Evolutionary conservation across 2,797 vertebrate genomes (phyloP).

Genomic region (Crocodylus rhombifer): DNA sequence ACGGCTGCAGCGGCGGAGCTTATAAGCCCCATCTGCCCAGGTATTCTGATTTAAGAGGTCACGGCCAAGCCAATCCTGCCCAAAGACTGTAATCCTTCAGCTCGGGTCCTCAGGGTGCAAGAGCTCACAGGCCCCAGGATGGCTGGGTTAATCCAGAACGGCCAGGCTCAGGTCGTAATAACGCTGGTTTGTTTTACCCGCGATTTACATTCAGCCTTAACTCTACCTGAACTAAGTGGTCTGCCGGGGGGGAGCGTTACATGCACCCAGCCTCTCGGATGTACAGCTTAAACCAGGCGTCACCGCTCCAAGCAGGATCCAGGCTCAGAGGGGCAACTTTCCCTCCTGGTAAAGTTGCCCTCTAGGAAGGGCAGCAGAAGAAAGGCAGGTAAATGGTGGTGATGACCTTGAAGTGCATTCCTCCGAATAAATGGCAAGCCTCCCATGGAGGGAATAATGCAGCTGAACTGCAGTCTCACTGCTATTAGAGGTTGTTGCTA

Average conservation of each 20-base stretch:
- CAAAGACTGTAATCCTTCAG: neutral
- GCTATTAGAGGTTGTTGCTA: constrained; percentile 66
- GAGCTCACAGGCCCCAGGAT: neutral
- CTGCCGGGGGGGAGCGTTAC: neutral
- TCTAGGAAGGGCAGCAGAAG: constrained; percentile 54
- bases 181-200: neutral
- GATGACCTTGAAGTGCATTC: constrained; percentile 63
- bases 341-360: constrained; percentile 5
- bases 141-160: neutral
- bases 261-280: neutral
- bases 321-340: constrained; percentile 18
- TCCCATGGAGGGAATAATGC: constrained; percentile 70
- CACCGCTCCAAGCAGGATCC: neutral
- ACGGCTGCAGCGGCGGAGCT: neutral
- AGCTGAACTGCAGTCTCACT: constrained; percentile 60
- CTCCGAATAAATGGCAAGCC: constrained; percentile 66
- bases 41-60: neutral
- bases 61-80: neutral
- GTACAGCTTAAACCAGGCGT: neutral
- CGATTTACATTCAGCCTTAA: constrained; percentile 5
- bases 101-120: neutral
- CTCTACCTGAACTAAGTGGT: constrained; percentile 4
- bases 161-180: neutral
- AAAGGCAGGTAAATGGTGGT: constrained; percentile 56
- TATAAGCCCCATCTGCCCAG: neutral